Percentiles rank a stretch among this genome's conserved stretches.
phyloP scores from a whole-genome alignment of 2,888 invertebrate genomes.

The Schizaphis graminum region DNA sequence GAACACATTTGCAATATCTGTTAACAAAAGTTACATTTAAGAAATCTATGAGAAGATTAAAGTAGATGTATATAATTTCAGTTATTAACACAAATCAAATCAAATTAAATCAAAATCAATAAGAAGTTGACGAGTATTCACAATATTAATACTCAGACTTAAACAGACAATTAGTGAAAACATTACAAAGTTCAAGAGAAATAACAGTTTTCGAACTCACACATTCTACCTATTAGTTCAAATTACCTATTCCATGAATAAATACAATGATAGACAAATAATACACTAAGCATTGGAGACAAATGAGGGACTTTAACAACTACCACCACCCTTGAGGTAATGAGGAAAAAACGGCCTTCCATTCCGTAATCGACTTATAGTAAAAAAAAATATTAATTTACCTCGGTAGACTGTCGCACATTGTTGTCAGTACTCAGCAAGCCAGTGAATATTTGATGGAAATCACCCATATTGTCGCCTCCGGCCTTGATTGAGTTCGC shows the following conservation, averaged over 20 bases:
- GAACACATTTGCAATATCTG: not conserved
- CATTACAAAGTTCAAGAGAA: not conserved
- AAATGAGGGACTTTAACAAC: not conserved
- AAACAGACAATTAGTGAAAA: not conserved
- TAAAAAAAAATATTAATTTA: slow-evolving; percentile 72
- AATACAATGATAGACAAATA: not conserved
- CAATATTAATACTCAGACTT: not conserved
- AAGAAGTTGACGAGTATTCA: not conserved
- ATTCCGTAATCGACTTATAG: not conserved
- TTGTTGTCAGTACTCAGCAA: slow-evolving; percentile 92
- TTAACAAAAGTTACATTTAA: not conserved
- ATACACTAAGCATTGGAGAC: no score
- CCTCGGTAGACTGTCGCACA: slow-evolving; percentile 92
- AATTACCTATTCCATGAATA: not conserved
- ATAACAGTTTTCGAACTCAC: not conserved
- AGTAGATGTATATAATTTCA: not conserved
- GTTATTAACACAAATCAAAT: not conserved
- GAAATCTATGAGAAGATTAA: not conserved
- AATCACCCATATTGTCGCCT: slow-evolving; percentile 55
- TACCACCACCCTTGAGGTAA: not conserved
- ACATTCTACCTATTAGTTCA: no score
- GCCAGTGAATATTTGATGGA: slow-evolving; percentile 67
- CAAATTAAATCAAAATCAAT: no score
- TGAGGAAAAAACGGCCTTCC: not conserved
- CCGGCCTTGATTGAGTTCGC: slow-evolving; percentile 21